These are phyloP conservation scores for Lindbergichthys nudifrons DNA, from an alignment of 2,797 vertebrate genomes.

Conservation along the genomic window DNA sequence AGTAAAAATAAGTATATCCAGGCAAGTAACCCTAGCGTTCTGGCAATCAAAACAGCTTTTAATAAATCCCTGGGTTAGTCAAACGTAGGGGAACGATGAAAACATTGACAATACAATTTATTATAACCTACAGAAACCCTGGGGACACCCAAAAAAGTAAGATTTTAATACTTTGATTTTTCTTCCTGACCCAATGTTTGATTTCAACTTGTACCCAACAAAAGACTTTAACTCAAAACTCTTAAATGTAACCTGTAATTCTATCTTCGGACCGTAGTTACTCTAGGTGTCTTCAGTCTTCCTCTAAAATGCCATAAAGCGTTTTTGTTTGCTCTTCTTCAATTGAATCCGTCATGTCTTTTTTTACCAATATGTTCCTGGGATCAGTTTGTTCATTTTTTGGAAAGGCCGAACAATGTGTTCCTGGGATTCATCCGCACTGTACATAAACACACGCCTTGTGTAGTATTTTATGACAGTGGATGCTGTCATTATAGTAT, in stretches of 20 bases:
- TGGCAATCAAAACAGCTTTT: too few relatives aligned
- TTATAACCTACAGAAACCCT: neutral
- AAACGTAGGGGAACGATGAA: neutral
- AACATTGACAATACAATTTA: neutral
- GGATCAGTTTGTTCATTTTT: constrained; percentile 42
- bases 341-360: constrained; percentile 35
- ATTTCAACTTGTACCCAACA: neutral
- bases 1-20: too few relatives aligned
- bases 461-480: constrained; percentile 45
- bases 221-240: constrained; percentile 3
- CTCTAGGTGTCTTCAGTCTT: constrained; percentile 18
- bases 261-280: constrained; percentile 1
- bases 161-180: neutral
- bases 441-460: constrained; percentile 51
- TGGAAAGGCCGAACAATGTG: constrained; percentile 33
- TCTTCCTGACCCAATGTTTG: neutral
- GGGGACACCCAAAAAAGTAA: neutral
- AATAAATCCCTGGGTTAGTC: neutral
- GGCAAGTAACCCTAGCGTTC: too few relatives aligned
- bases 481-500: constrained; percentile 41
- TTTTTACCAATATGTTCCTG: constrained; percentile 24
- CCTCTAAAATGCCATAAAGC: constrained; percentile 32
- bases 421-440: constrained; percentile 49
- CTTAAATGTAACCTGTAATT: too few relatives aligned
- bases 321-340: constrained; percentile 35